Evolutionary conservation across 2,113 vertebrate genomes (phyloP).

Genomic region (Zeus faber): DNA sequence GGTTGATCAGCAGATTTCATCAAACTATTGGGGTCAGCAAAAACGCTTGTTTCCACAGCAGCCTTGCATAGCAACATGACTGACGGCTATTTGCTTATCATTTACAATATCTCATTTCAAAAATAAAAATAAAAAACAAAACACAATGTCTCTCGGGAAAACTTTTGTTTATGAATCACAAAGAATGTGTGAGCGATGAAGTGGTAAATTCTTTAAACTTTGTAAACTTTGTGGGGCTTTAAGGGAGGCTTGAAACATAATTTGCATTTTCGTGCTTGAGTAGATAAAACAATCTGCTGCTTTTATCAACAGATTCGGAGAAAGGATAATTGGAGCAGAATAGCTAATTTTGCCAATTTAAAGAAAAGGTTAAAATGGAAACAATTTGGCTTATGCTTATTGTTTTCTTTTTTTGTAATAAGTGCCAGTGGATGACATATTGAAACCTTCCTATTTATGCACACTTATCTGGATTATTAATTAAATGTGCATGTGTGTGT

Average conservation of each 20-base stretch:
- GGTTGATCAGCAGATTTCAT: constrained; percentile 47
- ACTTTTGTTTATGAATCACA: no score
- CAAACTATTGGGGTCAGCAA: constrained; percentile 64
- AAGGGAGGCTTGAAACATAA: constrained; percentile 25
- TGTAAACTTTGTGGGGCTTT: constrained; percentile 28
- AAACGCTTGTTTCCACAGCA: constrained; percentile 45
- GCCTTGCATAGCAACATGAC: no score
- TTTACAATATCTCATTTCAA: constrained; percentile 60
- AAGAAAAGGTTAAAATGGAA: constrained; percentile 4
- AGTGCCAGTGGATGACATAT: neutral
- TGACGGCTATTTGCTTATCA: constrained; percentile 70
- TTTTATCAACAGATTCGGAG: constrained; percentile 8
- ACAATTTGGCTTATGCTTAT: neutral
- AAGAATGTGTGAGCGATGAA: no score
- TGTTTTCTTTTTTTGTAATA: constrained; percentile 2
- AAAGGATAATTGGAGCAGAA: constrained; percentile 15
- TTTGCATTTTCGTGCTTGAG: constrained; percentile 32
- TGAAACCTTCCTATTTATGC: neutral
- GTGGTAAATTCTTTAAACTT: constrained; percentile 31
- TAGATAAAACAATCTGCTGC: constrained; percentile 26
- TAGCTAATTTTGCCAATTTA: constrained; percentile 1
- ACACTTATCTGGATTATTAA: no score
- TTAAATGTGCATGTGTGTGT: constrained; percentile 4
- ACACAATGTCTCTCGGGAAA: no score
- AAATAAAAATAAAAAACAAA: constrained; percentile 52